These are phyloP conservation scores for Hypselothyrea guttata DNA, from an alignment of 2,888 invertebrate genomes.

Conservation along the genomic window DNA sequence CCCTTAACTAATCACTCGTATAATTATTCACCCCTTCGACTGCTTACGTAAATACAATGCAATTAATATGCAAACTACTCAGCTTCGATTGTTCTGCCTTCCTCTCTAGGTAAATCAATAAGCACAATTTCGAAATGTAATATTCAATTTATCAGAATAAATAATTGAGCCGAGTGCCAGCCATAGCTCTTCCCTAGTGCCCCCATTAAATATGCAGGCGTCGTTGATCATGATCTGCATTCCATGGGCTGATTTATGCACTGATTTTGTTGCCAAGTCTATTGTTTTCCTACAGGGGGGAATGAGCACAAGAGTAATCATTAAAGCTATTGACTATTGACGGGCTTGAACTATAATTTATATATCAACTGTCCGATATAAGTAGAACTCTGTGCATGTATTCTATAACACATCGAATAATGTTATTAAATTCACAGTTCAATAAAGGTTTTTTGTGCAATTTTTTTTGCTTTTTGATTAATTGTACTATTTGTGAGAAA, in stretches of 20 bases:
- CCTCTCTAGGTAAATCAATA: too few species aligned
- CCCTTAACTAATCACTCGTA: too few species aligned
- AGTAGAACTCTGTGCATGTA: neutral
- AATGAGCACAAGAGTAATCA: conserved; percentile 33
- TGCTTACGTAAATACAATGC: too few species aligned
- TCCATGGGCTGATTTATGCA: conserved; percentile 44
- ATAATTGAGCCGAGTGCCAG: too few species aligned
- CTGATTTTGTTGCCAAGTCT: conserved; percentile 30
- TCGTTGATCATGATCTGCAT: conserved; percentile 51
- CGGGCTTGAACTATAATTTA: conserved; percentile 68
- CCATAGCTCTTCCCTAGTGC: neutral
- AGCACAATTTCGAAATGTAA: too few species aligned
- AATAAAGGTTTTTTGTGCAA: conserved; percentile 46
- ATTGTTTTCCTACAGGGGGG: conserved; percentile 32
- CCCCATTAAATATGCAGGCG: conserved; percentile 20
- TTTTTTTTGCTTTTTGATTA: conserved; percentile 51
- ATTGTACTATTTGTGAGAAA: conserved; percentile 71
- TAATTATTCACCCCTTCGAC: too few species aligned
- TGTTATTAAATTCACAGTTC: conserved; percentile 71
- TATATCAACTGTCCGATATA: conserved; percentile 53
- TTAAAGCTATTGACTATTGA: conserved; percentile 62
- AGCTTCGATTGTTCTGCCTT: neutral
- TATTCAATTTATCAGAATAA: conserved; percentile 6
- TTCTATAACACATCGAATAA: conserved; percentile 34
- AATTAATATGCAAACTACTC: too few species aligned